phyloP scores from a whole-genome alignment of 2,888 invertebrate genomes.

The Colostygia pectinataria region DNA sequence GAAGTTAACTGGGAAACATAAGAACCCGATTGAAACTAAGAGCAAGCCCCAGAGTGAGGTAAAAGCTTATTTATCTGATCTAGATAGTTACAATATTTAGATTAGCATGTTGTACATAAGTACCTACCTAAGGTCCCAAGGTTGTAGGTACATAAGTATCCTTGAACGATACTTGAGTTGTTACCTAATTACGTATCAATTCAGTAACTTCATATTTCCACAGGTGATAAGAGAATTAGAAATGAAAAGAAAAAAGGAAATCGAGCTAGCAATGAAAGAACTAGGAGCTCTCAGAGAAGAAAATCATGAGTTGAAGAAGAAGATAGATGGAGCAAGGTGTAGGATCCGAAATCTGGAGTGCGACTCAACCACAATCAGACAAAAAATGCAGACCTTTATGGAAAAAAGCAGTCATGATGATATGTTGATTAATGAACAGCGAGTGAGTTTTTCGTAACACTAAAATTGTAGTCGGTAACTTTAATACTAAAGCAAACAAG shows the following conservation, averaged over 20 bases:
- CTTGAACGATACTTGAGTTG: no score
- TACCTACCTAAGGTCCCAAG: no score
- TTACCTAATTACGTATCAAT: no score
- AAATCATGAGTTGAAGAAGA: constrained; percentile 84
- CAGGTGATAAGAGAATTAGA: constrained; percentile 81
- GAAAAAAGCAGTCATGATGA: constrained; percentile 86
- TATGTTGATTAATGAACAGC: constrained; percentile 84
- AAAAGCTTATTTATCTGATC: not conserved
- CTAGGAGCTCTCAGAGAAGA: constrained; percentile 78
- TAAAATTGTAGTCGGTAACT: not conserved
- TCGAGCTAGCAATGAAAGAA: constrained; percentile 84
- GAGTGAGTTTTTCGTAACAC: constrained; percentile 60
- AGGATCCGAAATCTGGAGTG: constrained; percentile 87
- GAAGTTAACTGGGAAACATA: constrained; percentile 78
- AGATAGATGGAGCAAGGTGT: constrained; percentile 86
- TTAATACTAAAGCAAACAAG: no score
- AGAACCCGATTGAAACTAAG: constrained; percentile 53
- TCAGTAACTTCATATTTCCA: no score
- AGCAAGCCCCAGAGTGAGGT: constrained; percentile 28
- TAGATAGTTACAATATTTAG: no score
- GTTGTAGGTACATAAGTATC: no score
- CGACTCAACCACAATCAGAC: constrained; percentile 82
- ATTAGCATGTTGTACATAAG: no score
- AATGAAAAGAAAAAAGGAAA: constrained; percentile 79
- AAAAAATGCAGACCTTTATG: constrained; percentile 83